Conservation (phyloP, 2,113 vertebrate genomes). For the Hymenochirus boettgeri region DNA sequence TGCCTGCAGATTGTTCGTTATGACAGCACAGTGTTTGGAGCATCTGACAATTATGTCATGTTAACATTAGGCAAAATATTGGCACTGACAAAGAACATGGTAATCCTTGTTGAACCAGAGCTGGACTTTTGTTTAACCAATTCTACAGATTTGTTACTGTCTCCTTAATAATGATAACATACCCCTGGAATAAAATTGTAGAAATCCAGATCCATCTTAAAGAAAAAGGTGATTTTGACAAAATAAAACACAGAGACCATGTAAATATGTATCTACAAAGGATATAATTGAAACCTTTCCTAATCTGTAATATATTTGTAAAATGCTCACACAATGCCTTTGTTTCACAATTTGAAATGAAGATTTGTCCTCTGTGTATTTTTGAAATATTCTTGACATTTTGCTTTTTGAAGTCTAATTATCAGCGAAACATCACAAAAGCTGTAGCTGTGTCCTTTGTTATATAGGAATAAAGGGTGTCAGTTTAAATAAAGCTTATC, state of each 20-base stretch:
- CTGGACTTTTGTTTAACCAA: background rate
- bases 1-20: slow-evolving; percentile 23
- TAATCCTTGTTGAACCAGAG: slow-evolving; percentile 22
- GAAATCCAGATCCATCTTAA: too few species aligned
- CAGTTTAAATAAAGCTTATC: slow-evolving; percentile 56
- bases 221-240: too few species aligned
- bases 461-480: slow-evolving; percentile 55
- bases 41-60: slow-evolving; percentile 7
- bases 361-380: slow-evolving; percentile 39
- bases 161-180: slow-evolving; percentile 10
- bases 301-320: too few species aligned
- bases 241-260: too few species aligned
- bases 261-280: too few species aligned
- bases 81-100: slow-evolving; percentile 14
- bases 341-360: slow-evolving; percentile 23
- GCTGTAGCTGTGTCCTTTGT: slow-evolving; percentile 35
- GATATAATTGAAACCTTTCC: too few species aligned
- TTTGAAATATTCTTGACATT: slow-evolving; percentile 47
- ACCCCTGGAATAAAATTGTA: background rate
- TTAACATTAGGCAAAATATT: background rate
- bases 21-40: slow-evolving; percentile 24
- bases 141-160: slow-evolving; percentile 3
- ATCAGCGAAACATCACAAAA: slow-evolving; percentile 41
- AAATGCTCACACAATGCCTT: too few species aligned
- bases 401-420: slow-evolving; percentile 51